These are phyloP conservation scores for Baryphthengus martii DNA, from an alignment of 2,113 vertebrate species.

Conservation along the genomic window DNA sequence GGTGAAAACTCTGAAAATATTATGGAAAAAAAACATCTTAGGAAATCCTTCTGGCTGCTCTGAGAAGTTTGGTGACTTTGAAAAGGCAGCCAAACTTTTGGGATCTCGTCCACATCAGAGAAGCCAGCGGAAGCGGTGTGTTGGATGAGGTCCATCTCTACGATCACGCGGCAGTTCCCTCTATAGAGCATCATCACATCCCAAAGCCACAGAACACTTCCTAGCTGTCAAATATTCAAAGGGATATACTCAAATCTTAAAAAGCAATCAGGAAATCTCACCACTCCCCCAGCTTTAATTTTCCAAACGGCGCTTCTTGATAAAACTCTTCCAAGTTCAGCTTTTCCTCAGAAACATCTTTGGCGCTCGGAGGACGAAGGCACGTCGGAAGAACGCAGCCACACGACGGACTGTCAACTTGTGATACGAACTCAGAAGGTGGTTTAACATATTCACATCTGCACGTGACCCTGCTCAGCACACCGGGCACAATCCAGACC, in stretches of 20 bases:
- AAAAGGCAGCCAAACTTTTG: background rate
- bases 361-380: background rate
- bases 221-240: background rate
- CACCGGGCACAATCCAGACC: background rate
- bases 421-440: background rate
- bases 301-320: background rate
- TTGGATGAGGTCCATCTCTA: background rate
- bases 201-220: background rate
- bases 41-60: background rate
- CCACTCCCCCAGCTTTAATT: background rate
- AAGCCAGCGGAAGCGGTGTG: background rate
- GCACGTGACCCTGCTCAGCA: background rate
- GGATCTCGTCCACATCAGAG: background rate
- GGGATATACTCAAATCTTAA: background rate
- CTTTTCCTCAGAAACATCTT: background rate
- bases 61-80: background rate
- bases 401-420: background rate
- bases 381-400: background rate
- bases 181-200: conserved; percentile 6
- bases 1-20: background rate
- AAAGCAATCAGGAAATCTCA: conserved; percentile 8
- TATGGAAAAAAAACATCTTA: background rate
- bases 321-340: background rate
- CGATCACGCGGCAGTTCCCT: background rate
- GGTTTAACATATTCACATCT: background rate